Evolutionary conservation across 2,797 vertebrate genomes (phyloP).

Genomic region (Chaenodraco wilsoni): DNA sequence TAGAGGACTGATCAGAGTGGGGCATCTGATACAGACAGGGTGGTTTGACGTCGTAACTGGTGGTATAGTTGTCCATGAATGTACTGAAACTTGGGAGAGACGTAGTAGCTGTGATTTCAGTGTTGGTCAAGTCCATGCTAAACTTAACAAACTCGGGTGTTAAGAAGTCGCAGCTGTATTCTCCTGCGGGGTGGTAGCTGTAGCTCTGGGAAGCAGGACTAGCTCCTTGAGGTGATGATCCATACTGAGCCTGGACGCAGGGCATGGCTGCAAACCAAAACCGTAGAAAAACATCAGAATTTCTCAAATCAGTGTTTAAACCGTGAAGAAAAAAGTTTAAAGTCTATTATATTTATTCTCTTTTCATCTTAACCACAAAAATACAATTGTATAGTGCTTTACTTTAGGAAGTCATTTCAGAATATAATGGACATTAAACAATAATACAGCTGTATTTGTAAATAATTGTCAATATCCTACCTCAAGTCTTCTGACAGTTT

Average conservation of each 20-base stretch:
- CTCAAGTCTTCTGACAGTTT: constrained; percentile 91
- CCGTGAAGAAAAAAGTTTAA: not conserved
- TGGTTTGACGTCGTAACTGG: constrained; percentile 97
- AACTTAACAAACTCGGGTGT: constrained; percentile 99
- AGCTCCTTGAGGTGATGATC: constrained; percentile 99
- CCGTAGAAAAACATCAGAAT: constrained; percentile 64
- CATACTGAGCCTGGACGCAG: constrained; percentile 99
- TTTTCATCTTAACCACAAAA: not conserved
- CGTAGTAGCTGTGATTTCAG: constrained; percentile 97
- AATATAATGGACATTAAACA: constrained; percentile 5
- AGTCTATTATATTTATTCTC: not conserved
- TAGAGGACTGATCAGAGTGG: constrained; percentile 94
- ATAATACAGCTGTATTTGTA: constrained; percentile 8
- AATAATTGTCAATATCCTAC: constrained; percentile 73
- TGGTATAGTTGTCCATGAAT: constrained; percentile 96
- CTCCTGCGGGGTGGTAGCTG: constrained; percentile 95
- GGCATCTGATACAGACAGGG: constrained; percentile 99
- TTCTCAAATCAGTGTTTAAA: constrained; percentile 19
- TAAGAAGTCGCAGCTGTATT: constrained; percentile 99
- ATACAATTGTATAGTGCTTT: not conserved
- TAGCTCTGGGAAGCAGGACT: constrained; percentile 99
- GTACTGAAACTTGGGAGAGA: constrained; percentile 92
- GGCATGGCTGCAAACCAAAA: constrained; percentile 93
- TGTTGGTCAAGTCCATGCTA: constrained; percentile 99
- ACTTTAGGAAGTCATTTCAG: not conserved